Evolutionary conservation across 2,113 vertebrate genomes (phyloP).

Genomic region (Platysternon megacephalum): DNA sequence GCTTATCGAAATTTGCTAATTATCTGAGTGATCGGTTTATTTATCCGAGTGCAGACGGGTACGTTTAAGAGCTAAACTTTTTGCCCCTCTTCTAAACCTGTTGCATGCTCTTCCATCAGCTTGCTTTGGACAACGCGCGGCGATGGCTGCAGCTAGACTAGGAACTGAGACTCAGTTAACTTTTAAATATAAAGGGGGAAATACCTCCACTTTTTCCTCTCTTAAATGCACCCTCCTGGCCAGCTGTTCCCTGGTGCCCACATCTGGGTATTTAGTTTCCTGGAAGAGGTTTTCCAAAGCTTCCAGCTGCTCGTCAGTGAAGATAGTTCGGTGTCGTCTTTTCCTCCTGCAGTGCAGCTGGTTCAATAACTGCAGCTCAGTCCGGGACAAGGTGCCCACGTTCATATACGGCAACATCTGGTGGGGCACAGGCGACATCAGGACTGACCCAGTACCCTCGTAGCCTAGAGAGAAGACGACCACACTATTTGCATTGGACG

Average conservation of each 20-base stretch:
- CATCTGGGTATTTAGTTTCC: conserved; percentile 98
- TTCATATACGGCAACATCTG: conserved; percentile 98
- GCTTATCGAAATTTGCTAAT: not conserved
- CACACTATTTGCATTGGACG: not conserved
- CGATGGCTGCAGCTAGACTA: not conserved
- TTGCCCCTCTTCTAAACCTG: accelerated
- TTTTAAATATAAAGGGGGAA: not conserved
- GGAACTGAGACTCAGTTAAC: not conserved
- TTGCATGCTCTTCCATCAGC: not conserved
- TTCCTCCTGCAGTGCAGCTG: conserved; percentile 97
- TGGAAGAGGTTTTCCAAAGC: conserved; percentile 97
- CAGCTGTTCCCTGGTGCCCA: conserved; percentile 95
- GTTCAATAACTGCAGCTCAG: conserved; percentile 95
- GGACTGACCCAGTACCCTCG: conserved; percentile 90
- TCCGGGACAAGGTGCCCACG: conserved; percentile 93
- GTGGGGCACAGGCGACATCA: conserved; percentile 93
- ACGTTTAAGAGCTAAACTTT: not conserved
- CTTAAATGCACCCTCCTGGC: conserved; percentile 96
- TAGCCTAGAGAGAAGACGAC: conserved; percentile 82
- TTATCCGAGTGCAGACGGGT: not conserved
- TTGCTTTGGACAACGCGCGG: not conserved
- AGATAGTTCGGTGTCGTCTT: conserved; percentile 95
- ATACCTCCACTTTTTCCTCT: conserved; percentile 98
- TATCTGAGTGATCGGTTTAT: not conserved
- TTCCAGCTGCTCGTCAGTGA: conserved; percentile 98